A percentile compares a stretch with the other conserved stretches of the same genome.
phyloP scores from a whole-genome alignment of 2,797 vertebrate species.

The Myiotriccus ornatus region DNA sequence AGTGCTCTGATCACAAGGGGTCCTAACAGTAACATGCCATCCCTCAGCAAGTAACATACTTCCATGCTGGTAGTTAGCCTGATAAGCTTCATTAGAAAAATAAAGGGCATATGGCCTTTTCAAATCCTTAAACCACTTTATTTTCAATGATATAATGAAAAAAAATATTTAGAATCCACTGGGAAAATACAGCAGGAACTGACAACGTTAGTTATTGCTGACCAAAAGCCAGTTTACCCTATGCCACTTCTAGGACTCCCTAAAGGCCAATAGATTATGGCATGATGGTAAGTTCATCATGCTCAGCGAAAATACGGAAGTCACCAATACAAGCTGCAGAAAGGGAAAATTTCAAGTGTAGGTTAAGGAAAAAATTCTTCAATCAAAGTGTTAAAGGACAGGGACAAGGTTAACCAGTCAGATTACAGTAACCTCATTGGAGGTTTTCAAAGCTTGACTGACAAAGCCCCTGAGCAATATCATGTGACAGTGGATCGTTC shows the following conservation, averaged over 20 bases:
- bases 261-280: background rate
- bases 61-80: background rate
- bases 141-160: background rate
- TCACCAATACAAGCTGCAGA: background rate
- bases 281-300: background rate
- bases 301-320: background rate
- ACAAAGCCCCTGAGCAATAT: background rate
- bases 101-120: background rate
- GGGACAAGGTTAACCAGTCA: background rate
- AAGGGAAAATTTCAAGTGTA: background rate
- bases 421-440: background rate
- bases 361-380: background rate
- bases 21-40: background rate
- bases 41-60: background rate
- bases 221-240: background rate
- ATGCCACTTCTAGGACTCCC: background rate
- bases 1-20: background rate
- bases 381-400: background rate
- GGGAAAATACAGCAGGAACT: background rate
- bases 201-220: background rate
- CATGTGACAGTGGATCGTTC: background rate
- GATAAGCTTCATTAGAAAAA: background rate
- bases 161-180: background rate
- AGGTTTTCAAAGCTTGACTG: background rate
- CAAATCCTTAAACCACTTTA: background rate